Conservation (phyloP, 2,888 invertebrate species). For the Himalopsyche tibetana region DNA sequence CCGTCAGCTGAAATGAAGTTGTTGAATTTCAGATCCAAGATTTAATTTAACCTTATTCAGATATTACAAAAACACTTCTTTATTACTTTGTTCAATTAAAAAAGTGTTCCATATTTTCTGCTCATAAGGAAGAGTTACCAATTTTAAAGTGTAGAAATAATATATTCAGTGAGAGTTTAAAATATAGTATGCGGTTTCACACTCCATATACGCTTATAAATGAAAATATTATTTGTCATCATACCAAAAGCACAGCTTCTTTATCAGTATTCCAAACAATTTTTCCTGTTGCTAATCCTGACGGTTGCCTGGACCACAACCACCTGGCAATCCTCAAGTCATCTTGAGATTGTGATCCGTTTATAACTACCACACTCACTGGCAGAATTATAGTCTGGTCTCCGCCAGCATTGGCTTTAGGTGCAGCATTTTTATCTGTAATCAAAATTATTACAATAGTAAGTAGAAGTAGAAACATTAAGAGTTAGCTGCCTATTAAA, state of each 20-base stretch:
- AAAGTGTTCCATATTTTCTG: no score
- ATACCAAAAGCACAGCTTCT: constrained; percentile 85
- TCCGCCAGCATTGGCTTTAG: constrained; percentile 92
- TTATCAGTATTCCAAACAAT: constrained; percentile 87
- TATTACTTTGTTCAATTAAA: no score
- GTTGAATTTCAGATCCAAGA: not conserved
- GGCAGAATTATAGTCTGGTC: constrained; percentile 88
- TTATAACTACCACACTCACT: constrained; percentile 84
- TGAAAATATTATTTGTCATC: constrained; percentile 23
- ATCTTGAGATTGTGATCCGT: constrained; percentile 90
- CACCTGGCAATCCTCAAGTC: constrained; percentile 91
- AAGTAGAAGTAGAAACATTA: no score
- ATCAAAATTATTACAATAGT: constrained; percentile 61
- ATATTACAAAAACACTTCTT: no score
- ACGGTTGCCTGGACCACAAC: constrained; percentile 87
- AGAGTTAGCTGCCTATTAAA: no score
- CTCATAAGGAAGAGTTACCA: no score
- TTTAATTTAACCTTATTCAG: no score
- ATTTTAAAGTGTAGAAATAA: no score
- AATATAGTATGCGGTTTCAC: no score
- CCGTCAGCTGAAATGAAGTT: constrained; percentile 79
- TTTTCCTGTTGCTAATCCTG: constrained; percentile 89
- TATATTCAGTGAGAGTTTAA: no score
- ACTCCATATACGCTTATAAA: not conserved
- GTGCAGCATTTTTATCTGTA: constrained; percentile 91